Evolutionary conservation across 2,113 vertebrate genomes (phyloP), one percentile per base, ranked within the genome.

Genomic region (Oceanites oceanicus): DNA sequence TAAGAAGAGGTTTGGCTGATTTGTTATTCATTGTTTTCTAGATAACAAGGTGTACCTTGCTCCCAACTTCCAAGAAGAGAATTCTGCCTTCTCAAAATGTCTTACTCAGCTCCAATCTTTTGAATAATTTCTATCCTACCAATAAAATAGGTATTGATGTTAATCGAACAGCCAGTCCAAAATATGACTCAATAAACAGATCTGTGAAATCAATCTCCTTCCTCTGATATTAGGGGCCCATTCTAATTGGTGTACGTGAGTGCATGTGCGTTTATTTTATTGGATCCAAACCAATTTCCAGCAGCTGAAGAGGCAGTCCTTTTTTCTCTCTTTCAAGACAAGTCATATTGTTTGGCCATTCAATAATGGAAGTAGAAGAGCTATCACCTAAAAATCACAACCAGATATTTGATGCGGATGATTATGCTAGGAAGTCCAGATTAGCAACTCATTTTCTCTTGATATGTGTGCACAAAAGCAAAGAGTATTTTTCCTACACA

Each of bases 1-100:
- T 0, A 13, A 50, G 6, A n/a, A 36, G n/a, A 79, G 0, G 2
- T 22, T 62, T 3, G 4, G 2, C 2, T 47, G 7, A 44, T 71
- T 49, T 56, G 0, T n/a, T 80, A 67, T 36, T 50, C 3, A 32
- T 17, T 29, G 4, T n/a, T 81, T 92, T 72, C 14, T 66, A 68
- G 5, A 40, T 29, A 53, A 72, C 10, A 23, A 17, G 1, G 4
- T 49, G 2, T 40, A n/a, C 4, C 7, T 67, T 56, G 4, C 9
- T 86, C 44, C 4, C 7, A 45, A 2, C 36, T 53, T 72, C 16
- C 22, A 87, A 17, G 10, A 55, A 59, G 15, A 19, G 7, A 87
- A 77, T 63, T 55, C 40, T 72, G 3, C 6, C 8, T 55, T 87
- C 52, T 72, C 21, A 55, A 40, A 77, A 84, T 34, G 0, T n/a